Conservation (phyloP, 2,797 vertebrate genomes). For the Leptatherina wallacei region DNA sequence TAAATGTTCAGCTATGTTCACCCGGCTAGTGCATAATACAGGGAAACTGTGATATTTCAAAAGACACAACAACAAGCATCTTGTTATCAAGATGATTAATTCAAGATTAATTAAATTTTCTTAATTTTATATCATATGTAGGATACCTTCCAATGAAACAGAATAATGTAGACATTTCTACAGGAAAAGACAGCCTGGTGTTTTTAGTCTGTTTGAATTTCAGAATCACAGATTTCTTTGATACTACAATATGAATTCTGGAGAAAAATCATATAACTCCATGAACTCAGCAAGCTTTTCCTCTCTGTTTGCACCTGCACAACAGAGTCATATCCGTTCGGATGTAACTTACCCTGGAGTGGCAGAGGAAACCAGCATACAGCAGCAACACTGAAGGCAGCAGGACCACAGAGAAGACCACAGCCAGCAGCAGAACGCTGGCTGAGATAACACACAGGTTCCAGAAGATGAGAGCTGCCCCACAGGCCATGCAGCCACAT, state of each 20-base stretch:
- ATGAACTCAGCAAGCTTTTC: background rate
- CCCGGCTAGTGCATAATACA: background rate
- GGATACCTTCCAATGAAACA: background rate
- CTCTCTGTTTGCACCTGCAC: background rate
- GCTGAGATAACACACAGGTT: conserved; percentile 67
- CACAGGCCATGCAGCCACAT: conserved; percentile 74
- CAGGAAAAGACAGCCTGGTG: background rate
- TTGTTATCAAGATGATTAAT: background rate
- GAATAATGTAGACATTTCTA: background rate
- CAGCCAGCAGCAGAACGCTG: conserved; percentile 68
- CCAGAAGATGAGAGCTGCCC: conserved; percentile 75
- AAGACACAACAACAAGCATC: background rate
- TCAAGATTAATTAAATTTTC: background rate
- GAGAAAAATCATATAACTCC: background rate
- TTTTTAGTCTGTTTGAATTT: background rate
- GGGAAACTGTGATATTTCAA: background rate
- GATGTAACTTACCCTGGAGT: conserved; percentile 79
- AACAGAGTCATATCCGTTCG: background rate
- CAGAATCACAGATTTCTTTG: background rate
- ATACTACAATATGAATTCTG: background rate
- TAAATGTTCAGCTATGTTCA: background rate
- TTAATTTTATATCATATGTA: background rate
- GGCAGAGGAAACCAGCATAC: conserved; percentile 83
- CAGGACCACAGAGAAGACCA: conserved; percentile 79
- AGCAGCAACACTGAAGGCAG: conserved; percentile 80